Conservation (phyloP, 2,888 invertebrate genomes). For the Ephialtes manifestator region DNA sequence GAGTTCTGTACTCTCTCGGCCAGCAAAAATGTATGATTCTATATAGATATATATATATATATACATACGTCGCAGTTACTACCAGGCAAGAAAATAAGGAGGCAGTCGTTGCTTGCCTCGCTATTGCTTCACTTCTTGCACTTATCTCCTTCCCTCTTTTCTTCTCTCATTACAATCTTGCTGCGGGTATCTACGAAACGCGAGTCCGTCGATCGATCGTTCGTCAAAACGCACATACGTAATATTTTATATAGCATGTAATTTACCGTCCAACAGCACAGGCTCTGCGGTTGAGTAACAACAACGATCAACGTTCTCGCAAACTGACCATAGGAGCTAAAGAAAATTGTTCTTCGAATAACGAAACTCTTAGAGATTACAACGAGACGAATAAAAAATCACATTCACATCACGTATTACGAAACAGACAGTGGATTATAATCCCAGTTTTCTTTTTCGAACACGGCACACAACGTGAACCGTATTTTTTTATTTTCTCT, state of each 20-base stretch:
- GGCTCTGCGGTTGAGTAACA: slow-evolving; percentile 57
- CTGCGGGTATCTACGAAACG: neutral
- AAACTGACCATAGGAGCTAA: neutral
- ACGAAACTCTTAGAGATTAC: neutral
- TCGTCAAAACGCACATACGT: slow-evolving; percentile 55
- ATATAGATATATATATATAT: neutral
- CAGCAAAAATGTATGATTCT: neutral
- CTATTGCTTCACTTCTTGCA: slow-evolving; percentile 57
- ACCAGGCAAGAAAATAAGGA: slow-evolving; percentile 35
- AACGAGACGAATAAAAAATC: slow-evolving; percentile 27
- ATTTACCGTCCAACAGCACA: slow-evolving; percentile 31
- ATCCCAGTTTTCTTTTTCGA: slow-evolving; percentile 26
- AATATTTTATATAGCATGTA: slow-evolving; percentile 33
- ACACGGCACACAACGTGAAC: slow-evolving; percentile 25
- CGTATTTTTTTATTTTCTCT: neutral
- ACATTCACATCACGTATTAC: slow-evolving; percentile 48
- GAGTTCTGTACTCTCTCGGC: slow-evolving; percentile 31
- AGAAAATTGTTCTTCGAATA: slow-evolving; percentile 27
- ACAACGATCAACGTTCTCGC: neutral
- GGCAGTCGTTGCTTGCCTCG: slow-evolving; percentile 20
- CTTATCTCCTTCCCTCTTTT: slow-evolving; percentile 28
- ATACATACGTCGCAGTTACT: slow-evolving; percentile 32
- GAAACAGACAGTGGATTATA: slow-evolving; percentile 20
- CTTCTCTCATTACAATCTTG: slow-evolving; percentile 4
- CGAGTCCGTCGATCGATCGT: slow-evolving; percentile 51